phyloP scores from a whole-genome alignment of 2,797 vertebrate species.

The Phalanger gymnotis region DNA sequence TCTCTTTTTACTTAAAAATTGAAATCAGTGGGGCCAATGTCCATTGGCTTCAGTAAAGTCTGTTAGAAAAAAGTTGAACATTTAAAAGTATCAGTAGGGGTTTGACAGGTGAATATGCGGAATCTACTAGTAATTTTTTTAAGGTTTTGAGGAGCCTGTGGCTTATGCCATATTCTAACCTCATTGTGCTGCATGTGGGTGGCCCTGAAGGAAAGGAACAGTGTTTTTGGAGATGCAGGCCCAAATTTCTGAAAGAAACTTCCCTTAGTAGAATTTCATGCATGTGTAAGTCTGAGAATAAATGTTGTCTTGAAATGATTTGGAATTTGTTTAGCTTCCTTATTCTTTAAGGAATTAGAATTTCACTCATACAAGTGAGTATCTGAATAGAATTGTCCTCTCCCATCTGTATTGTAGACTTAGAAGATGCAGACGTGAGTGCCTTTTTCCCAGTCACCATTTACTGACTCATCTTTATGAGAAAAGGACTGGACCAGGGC shows the following conservation, averaged over 20 bases:
- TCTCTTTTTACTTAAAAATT: slow-evolving; percentile 43
- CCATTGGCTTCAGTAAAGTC: slow-evolving; percentile 17
- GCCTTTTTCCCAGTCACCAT: neutral
- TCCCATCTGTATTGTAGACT: neutral
- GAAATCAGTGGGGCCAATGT: slow-evolving; percentile 25
- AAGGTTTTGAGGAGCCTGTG: slow-evolving; percentile 42
- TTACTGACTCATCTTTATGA: slow-evolving; percentile 18
- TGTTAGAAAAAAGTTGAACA: slow-evolving; percentile 45
- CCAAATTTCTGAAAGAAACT: slow-evolving; percentile 32
- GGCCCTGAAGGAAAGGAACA: slow-evolving; percentile 4
- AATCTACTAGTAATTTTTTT: slow-evolving; percentile 39
- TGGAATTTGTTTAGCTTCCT: slow-evolving; percentile 23
- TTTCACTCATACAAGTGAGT: neutral
- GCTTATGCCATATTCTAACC: neutral
- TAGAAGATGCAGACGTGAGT: slow-evolving; percentile 8
- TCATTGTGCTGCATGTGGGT: slow-evolving; percentile 33
- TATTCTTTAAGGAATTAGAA: slow-evolving; percentile 38
- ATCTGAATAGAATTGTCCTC: neutral
- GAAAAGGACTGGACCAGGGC: neutral
- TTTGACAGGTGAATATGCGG: slow-evolving; percentile 27
- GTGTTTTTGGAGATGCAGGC: slow-evolving; percentile 36
- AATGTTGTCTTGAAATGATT: slow-evolving; percentile 19
- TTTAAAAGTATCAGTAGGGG: slow-evolving; percentile 51
- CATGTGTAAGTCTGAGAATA: neutral
- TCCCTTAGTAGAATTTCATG: slow-evolving; percentile 5